Conservation (phyloP, 2,113 vertebrate genomes). For the Theristicus caerulescens region DNA sequence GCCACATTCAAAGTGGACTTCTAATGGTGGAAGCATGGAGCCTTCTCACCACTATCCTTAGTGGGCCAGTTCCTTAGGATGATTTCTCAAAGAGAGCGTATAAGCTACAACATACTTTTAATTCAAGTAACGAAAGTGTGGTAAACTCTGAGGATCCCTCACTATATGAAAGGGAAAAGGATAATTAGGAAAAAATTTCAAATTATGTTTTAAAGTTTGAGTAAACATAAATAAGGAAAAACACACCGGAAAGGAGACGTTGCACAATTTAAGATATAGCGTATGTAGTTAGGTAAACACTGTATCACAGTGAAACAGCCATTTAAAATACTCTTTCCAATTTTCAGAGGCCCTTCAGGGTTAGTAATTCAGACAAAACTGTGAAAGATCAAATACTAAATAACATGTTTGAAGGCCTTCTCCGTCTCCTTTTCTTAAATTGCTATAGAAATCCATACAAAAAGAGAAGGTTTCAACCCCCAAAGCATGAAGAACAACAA, state of each 20-base stretch:
- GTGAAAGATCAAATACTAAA: not conserved
- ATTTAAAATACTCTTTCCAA: not conserved
- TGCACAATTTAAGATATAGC: not conserved
- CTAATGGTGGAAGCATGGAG: not conserved
- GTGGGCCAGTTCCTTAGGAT: not conserved
- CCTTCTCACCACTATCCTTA: not conserved
- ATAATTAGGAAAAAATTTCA: not conserved
- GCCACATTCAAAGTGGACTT: not conserved
- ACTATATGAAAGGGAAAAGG: not conserved
- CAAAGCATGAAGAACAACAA: slow-evolving; percentile 45
- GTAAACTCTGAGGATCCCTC: slow-evolving; percentile 39
- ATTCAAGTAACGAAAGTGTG: slow-evolving; percentile 27
- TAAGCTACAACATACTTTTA: not conserved
- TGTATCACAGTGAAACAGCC: not conserved
- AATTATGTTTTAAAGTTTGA: not conserved
- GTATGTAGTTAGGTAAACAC: not conserved
- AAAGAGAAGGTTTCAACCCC: slow-evolving; percentile 48
- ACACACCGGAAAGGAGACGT: slow-evolving; percentile 18
- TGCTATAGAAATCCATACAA: slow-evolving; percentile 10
- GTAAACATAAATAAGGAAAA: slow-evolving; percentile 16
- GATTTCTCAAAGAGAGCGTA: not conserved
- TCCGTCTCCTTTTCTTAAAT: slow-evolving; percentile 29
- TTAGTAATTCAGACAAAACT: slow-evolving; percentile 15
- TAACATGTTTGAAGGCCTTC: slow-evolving; percentile 29
- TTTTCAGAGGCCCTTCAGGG: not conserved